These are phyloP conservation scores for Piliocolobus tephrosceles DNA, from an alignment of 2,113 vertebrate genomes.

Conservation along the genomic window DNA sequence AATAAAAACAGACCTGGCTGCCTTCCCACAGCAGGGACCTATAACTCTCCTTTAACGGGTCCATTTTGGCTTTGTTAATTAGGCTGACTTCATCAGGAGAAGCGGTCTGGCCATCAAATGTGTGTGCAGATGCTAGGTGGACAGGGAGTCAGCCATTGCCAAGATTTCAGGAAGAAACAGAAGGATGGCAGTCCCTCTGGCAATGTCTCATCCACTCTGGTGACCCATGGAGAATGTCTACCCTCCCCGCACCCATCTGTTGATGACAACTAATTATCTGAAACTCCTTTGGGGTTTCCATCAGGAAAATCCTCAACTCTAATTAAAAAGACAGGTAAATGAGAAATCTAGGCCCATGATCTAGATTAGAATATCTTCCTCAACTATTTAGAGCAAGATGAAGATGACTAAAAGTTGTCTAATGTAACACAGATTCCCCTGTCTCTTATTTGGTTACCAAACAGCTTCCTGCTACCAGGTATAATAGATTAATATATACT, in stretches of 20 bases:
- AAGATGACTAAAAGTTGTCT: not conserved
- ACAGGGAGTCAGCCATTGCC: not conserved
- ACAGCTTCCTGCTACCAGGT: not conserved
- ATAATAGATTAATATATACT: not conserved
- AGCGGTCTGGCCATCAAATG: not conserved
- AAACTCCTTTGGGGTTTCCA: conserved; percentile 61
- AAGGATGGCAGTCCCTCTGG: not conserved
- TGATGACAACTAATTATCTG: conserved; percentile 73
- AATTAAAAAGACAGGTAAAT: not conserved
- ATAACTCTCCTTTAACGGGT: not conserved
- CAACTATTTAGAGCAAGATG: not conserved
- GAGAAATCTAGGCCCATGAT: conserved; percentile 57
- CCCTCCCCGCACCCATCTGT: conserved; percentile 69
- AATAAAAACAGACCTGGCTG: not conserved
- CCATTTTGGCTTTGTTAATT: not conserved
- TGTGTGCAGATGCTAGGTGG: not conserved
- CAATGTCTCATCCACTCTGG: not conserved
- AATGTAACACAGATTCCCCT: not conserved
- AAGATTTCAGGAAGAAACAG: not conserved
- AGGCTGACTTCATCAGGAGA: rapidly evolving
- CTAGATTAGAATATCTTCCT: conserved; percentile 61
- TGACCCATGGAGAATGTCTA: conserved; percentile 44
- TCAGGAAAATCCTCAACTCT: conserved; percentile 74
- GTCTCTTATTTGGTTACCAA: not conserved
- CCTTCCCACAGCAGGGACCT: not conserved